Evolutionary conservation across 2,888 invertebrate species (phyloP).

Genomic region (Pachliopta kotzebuea): DNA sequence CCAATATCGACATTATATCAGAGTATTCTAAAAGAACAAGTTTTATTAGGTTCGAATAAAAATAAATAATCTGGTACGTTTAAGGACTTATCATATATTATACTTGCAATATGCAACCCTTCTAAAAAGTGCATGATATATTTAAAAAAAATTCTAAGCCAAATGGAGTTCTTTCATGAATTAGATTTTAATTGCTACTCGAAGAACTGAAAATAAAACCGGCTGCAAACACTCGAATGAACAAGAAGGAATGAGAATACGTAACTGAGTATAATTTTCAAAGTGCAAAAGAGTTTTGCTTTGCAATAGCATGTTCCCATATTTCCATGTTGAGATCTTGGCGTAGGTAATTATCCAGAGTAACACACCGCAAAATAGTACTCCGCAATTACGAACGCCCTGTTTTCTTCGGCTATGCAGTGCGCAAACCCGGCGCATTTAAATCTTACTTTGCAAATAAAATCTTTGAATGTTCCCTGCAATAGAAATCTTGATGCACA

Average conservation of each 20-base stretch:
- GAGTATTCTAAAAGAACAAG: no score
- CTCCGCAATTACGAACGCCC: conserved; percentile 49
- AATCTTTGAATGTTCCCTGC: conserved; percentile 38
- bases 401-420: conserved; percentile 44
- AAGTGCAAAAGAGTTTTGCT: conserved; percentile 36
- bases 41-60: no score
- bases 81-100: neutral
- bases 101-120: neutral
- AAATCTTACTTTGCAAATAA: conserved; percentile 44
- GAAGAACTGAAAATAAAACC: neutral
- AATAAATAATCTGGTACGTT: no score
- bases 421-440: conserved; percentile 39
- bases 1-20: no score
- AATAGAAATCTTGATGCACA: conserved; percentile 27
- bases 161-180: neutral
- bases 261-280: conserved; percentile 28
- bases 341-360: conserved; percentile 52
- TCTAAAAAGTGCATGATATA: neutral
- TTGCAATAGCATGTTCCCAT: conserved; percentile 42
- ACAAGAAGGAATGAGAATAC: neutral
- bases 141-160: neutral
- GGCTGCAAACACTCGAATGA: neutral
- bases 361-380: conserved; percentile 51
- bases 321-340: conserved; percentile 45
- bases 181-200: conserved; percentile 14